A percentile compares a stretch with the other conserved stretches of the same genome.
phyloP scores from a whole-genome alignment of 1,140 invertebrate genomes.

The Lordiphosa stackelbergi region DNA sequence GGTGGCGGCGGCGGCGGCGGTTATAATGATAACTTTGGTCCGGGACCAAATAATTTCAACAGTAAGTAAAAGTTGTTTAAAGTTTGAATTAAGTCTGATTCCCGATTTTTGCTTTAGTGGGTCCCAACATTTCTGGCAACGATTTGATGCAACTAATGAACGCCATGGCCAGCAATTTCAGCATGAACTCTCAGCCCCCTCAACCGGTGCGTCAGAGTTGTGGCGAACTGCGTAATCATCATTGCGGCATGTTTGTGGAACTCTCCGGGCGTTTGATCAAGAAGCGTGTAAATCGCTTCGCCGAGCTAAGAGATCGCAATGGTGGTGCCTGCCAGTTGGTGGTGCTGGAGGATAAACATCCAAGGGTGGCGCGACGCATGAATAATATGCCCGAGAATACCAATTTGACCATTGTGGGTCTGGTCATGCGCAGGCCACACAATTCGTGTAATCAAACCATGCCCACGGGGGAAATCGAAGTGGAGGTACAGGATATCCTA shows the following conservation, averaged over 20 bases:
- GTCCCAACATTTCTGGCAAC: conserved; percentile 62
- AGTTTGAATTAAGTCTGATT: neutral
- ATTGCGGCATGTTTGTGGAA: conserved; percentile 74
- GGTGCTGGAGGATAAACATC: conserved; percentile 76
- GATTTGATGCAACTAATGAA: conserved; percentile 72
- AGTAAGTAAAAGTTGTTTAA: conserved; percentile 35
- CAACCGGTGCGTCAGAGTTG: conserved; percentile 70
- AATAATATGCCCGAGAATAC: conserved; percentile 77
- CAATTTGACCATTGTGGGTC: conserved; percentile 74
- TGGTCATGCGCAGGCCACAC: conserved; percentile 65
- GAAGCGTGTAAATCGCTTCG: conserved; percentile 76
- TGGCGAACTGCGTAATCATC: conserved; percentile 72
- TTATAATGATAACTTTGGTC: conserved; percentile 60
- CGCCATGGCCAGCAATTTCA: conserved; percentile 72
- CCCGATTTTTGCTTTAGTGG: conserved; percentile 34
- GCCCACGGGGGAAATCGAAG: conserved; percentile 77
- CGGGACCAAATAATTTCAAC: conserved; percentile 64
- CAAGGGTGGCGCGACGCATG: conserved; percentile 73
- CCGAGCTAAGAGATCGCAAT: conserved; percentile 72
- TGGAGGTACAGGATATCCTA: conserved; percentile 75
- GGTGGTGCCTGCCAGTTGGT: conserved; percentile 77
- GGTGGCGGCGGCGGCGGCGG: conserved; percentile 46
- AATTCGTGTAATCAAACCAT: conserved; percentile 76
- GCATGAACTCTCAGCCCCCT: conserved; percentile 71
- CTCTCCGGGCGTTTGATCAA: conserved; percentile 75